Base-by-base conservation (phyloP, 2,113 vertebrate genomes). In the Dissostichus mawsoni region DNA sequence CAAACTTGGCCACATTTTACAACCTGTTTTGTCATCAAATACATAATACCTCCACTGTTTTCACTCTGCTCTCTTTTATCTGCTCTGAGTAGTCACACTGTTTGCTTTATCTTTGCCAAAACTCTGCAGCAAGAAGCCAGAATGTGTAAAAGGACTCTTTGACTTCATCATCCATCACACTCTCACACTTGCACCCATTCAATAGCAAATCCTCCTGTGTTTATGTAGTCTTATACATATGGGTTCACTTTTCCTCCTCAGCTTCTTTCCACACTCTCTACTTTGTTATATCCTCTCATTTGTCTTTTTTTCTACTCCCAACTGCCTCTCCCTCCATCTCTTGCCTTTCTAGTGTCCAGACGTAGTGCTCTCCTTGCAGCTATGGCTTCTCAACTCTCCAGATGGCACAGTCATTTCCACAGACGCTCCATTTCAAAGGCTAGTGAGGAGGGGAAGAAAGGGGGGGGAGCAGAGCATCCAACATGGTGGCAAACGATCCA, bases 361-460 rank as follows among this genome's bases (percentile, higher is more conserved):
- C 64, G 44, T n/a, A 47, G 76, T 8, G 33, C 78, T 70, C 71
- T 84, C 80, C 73, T 80, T 70, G 58, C 41, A 76, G 75, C 16
- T 8, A 69, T 56, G 61, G 74, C 51, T 82, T 87, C 81, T 84
- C 85, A 77, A 68, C 74, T 80, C 86, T 93, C 84, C 88, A 92
- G 86, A 92, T 91, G 89, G 88, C 81, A 72, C 81, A 64, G 80
- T 83, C 59, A 70, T 83, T 88, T 84, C 74, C 90, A 86, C 74
- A 88, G 84, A 82, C 71, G 64, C 69, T 82, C 69, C 33, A 75
- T 82, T 89, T 92, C 86, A 93, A 91, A 92, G 78, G 74, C 74
- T 44, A 5, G 57, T 33, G 61, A 73, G 68, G 53, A 25, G 53
- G 55, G 41, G 29, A 16, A n/a, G 72, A 51, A 10, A 18, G 11